phyloP scores from a whole-genome alignment of 2,113 vertebrate species.

The Aegypius monachus region DNA sequence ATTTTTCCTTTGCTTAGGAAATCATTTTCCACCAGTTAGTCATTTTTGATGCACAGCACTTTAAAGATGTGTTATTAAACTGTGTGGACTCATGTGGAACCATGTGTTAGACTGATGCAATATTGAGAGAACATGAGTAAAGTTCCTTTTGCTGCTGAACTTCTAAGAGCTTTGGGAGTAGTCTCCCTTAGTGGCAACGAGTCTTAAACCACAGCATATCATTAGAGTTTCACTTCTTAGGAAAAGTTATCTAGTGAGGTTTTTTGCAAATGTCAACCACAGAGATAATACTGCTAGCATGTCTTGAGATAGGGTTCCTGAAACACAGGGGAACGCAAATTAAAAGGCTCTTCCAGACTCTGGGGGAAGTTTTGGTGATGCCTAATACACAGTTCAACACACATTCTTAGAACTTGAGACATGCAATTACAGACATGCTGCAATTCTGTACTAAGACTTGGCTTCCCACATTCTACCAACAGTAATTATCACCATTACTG shows the following conservation, averaged over 20 bases:
- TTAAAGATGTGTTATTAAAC: neutral
- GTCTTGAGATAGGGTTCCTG: neutral
- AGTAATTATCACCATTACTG: neutral
- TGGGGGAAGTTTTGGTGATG: neutral
- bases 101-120: neutral
- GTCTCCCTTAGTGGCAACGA: neutral
- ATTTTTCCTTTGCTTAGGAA: neutral
- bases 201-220: neutral
- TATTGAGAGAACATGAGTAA: neutral
- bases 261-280: neutral
- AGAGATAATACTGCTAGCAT: neutral
- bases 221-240: neutral
- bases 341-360: neutral
- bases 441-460: neutral
- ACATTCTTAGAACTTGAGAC: neutral
- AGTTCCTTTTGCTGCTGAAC: neutral
- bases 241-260: neutral
- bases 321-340: neutral
- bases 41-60: neutral
- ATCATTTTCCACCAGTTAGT: neutral
- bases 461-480: neutral
- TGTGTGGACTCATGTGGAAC: neutral
- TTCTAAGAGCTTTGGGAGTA: neutral
- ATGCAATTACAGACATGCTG: neutral
- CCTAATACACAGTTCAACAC: neutral